Evolutionary conservation across 2,888 invertebrate genomes (phyloP).

Genomic region (Tethea ocularis): DNA sequence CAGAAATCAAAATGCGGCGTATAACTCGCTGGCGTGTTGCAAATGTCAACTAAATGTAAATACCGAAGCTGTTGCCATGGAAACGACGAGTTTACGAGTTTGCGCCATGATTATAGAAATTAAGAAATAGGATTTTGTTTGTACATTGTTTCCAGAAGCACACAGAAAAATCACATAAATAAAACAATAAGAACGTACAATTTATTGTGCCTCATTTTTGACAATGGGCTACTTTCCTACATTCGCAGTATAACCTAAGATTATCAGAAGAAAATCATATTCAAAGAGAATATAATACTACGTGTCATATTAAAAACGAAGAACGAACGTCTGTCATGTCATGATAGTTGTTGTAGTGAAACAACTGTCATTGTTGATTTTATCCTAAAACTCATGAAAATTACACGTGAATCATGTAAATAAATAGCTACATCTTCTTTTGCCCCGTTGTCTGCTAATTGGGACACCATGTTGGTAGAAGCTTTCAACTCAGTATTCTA

Average conservation of each 20-base stretch:
- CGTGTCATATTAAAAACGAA: not conserved
- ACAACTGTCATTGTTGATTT: not conserved
- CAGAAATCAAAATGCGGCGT: not conserved
- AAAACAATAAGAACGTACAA: no score
- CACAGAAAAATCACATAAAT: no score
- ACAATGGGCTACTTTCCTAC: no score
- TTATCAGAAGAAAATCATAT: no score
- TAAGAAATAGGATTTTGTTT: no score
- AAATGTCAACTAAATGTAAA: conserved; percentile 2
- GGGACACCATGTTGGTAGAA: conserved; percentile 41
- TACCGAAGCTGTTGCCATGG: not conserved
- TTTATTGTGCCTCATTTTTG: no score
- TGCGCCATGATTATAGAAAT: conserved; percentile 14
- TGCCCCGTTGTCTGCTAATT: not conserved
- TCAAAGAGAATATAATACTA: no score
- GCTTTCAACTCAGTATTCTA: conserved; percentile 38
- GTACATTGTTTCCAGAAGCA: no score
- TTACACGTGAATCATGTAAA: conserved; percentile 34
- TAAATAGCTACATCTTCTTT: not conserved
- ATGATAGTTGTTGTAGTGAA: no score
- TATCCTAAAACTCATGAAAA: conserved; percentile 13
- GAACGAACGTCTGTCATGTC: not conserved
- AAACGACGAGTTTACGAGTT: conserved; percentile 27
- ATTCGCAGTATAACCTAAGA: no score
- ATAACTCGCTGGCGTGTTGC: not conserved